A percentile compares a stretch with the other conserved stretches of the same genome.
phyloP scores from a whole-genome alignment of 1,140 invertebrate species.

The Diorhabda sublineata region DNA sequence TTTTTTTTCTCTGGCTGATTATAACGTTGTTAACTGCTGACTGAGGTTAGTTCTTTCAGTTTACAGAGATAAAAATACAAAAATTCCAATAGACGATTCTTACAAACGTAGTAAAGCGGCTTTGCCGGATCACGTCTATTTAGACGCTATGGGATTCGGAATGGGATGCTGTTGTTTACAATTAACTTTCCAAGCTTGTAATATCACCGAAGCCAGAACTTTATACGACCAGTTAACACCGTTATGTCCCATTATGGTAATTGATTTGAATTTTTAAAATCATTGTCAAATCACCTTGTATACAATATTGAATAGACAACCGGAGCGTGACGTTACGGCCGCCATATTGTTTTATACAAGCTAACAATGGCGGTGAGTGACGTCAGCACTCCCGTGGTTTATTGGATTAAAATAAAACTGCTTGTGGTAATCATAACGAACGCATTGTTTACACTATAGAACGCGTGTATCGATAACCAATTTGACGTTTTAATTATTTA shows the following conservation, averaged over 20 bases:
- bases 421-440: no score
- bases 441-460: no score
- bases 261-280: slow-evolving; percentile 15
- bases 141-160: slow-evolving; percentile 99
- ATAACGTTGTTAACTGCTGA: no score
- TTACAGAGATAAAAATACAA: slow-evolving; percentile 72
- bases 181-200: slow-evolving; percentile 94
- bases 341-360: no score
- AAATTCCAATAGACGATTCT: slow-evolving; percentile 74
- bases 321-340: no score
- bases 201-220: slow-evolving; percentile 90
- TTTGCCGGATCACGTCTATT: slow-evolving; percentile 82
- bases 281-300: not conserved
- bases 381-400: no score
- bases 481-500: no score
- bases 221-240: slow-evolving; percentile 97
- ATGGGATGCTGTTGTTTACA: slow-evolving; percentile 99
- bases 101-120: slow-evolving; percentile 56
- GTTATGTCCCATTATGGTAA: slow-evolving; percentile 94
- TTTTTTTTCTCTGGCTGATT: no score
- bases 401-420: no score
- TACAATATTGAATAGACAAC: not conserved
- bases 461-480: no score
- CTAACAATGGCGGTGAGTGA: no score
- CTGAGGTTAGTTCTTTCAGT: slow-evolving; percentile 20